phyloP scores from a whole-genome alignment of 2,113 vertebrate genomes.

The Toxotes jaculatrix region DNA sequence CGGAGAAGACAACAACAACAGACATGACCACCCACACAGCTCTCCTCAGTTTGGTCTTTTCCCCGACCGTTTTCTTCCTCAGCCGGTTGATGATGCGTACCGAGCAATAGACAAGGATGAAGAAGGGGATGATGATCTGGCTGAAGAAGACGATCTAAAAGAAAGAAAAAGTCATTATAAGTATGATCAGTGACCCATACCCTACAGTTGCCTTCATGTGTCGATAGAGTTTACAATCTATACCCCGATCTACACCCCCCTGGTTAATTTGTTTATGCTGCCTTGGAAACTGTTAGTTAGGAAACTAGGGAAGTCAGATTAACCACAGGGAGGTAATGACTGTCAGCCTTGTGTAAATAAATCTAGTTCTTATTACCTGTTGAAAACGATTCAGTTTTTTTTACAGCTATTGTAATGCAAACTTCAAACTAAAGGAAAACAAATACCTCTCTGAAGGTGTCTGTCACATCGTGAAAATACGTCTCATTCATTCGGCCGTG shows the following conservation, averaged over 20 bases:
- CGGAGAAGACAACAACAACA: constrained; percentile 74
- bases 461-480: not conserved
- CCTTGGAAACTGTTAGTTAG: too few relatives aligned
- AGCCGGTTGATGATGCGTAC: constrained; percentile 74
- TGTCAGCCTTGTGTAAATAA: too few relatives aligned
- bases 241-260: too few relatives aligned
- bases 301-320: too few relatives aligned
- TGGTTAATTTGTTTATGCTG: too few relatives aligned
- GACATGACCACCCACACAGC: constrained; percentile 76
- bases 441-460: constrained; percentile 70
- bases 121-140: constrained; percentile 83
- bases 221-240: too few relatives aligned
- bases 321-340: too few relatives aligned
- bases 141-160: constrained; percentile 75
- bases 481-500: constrained; percentile 36
- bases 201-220: too few relatives aligned
- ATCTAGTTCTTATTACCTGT: too few relatives aligned
- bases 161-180: not conserved
- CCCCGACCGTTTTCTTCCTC: constrained; percentile 77
- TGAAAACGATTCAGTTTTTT: too few relatives aligned
- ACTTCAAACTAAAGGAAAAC: too few relatives aligned
- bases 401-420: too few relatives aligned
- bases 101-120: constrained; percentile 82
- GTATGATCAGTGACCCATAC: not conserved
- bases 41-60: constrained; percentile 75